phyloP scores from a whole-genome alignment of 2,797 vertebrate species.

The Champsocephalus esox region DNA sequence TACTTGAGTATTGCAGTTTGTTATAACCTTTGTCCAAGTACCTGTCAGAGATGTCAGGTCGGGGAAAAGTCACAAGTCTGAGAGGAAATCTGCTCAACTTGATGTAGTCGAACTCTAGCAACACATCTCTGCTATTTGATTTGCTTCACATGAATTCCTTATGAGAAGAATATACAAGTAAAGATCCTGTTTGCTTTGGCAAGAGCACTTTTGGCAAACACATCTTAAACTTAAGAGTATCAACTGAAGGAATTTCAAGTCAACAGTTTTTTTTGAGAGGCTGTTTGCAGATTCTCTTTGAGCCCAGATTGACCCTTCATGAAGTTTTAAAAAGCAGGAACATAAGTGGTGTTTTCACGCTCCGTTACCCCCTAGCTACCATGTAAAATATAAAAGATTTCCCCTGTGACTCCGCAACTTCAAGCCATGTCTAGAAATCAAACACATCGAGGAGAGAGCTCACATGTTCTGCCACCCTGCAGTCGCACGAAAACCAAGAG shows the following conservation, averaged over 20 bases:
- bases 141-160: constrained; percentile 28
- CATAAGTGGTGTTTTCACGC: constrained; percentile 58
- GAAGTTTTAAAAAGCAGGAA: constrained; percentile 52
- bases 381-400: constrained; percentile 64
- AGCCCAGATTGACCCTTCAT: constrained; percentile 47
- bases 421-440: constrained; percentile 66
- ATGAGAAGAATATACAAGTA: constrained; percentile 8
- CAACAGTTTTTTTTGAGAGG: constrained; percentile 37
- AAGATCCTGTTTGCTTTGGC: constrained; percentile 25
- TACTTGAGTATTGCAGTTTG: background rate
- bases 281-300: constrained; percentile 62
- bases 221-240: constrained; percentile 41
- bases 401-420: constrained; percentile 52
- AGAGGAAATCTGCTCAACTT: background rate
- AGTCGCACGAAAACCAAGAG: constrained; percentile 48
- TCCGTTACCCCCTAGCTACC: constrained; percentile 46
- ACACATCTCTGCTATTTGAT: constrained; percentile 3
- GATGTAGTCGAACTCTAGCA: background rate
- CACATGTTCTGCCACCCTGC: constrained; percentile 48
- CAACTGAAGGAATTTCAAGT: constrained; percentile 44
- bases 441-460: constrained; percentile 49
- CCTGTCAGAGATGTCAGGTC: background rate
- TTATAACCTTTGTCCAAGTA: background rate
- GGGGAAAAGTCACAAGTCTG: background rate
- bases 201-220: constrained; percentile 32